Base-by-base conservation (phyloP, 2,113 vertebrate species). In the Acanthochromis polyacanthus region DNA sequence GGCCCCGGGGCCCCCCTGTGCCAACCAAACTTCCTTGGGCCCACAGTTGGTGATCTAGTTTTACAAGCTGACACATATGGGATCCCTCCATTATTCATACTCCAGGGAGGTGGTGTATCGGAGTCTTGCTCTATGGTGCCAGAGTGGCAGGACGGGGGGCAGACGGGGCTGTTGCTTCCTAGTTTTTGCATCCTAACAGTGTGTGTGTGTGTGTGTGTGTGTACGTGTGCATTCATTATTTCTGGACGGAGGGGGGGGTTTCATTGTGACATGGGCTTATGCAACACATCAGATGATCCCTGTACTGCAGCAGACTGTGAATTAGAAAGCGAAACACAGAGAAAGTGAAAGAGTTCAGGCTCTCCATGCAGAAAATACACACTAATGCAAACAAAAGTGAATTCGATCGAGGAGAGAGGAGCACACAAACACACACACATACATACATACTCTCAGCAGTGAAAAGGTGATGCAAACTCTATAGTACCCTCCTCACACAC, bases 11-110 rank as follows among this genome's bases (percentile, higher is more conserved):
- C 80, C 32, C 58, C 86, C 80, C 28, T 55, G 67, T 65, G 83
- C 76, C 58, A 58, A 64, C 73, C 75, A 73, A 82, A 84, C 82
- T 58, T 89, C 88, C 86, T 84, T 66, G 12, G 87, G 85, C 82
- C 80, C 89, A 92, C 91, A 92, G 91, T 93, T 93, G 92, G 92
- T 92, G 91, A 89, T 92, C 92, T 91, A 93, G 84, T 91, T 93
- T 91, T 79, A 91, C 89, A 88, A 83, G 88, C 79, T 60, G 75
- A 81, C 80, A 84, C 92, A 93, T 90, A 93, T 91, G 92, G 91
- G 83, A 83, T 81, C 52, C 36, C 32, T 93, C 25, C 71, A 91
- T 93, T 90, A 93, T 93, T 93, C 78, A 93, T 85, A 71, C 48
- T 75, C 52, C 20, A 38, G 78, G 78, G 78, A 79, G 72, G 59